Conservation (phyloP, 1,140 invertebrate genomes). For the Ips typographus region DNA sequence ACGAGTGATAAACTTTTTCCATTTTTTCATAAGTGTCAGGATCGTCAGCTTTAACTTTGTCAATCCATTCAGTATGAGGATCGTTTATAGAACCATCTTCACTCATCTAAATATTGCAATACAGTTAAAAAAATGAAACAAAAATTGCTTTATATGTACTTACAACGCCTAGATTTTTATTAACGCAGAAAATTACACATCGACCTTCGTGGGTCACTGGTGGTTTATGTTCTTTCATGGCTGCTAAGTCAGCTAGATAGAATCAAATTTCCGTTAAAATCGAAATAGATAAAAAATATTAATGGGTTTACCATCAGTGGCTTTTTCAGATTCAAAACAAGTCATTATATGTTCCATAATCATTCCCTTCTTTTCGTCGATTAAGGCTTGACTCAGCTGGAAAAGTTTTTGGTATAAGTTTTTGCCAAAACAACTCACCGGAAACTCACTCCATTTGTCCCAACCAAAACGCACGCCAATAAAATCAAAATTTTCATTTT, state of each 20-base stretch:
- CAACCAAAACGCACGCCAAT: background rate
- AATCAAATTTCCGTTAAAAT: background rate
- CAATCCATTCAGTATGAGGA: constrained; percentile 8
- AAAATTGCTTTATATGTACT: constrained; percentile 1
- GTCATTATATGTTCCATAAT: constrained; percentile 6
- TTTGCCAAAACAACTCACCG: background rate
- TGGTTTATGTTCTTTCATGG: constrained; percentile 9
- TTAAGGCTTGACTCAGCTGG: constrained; percentile 3
- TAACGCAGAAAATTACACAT: constrained; percentile 24
- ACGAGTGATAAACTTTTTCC: constrained; percentile 1
- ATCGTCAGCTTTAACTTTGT: constrained; percentile 12
- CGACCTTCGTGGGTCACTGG: constrained; percentile 14
- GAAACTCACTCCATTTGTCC: constrained; percentile 14
- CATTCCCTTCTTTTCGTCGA: background rate
- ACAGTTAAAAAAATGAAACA: background rate
- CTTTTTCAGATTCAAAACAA: constrained; percentile 20
- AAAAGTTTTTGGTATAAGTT: background rate
- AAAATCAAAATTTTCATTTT: constrained; percentile 17
- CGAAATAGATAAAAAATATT: background rate
- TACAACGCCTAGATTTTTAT: constrained; percentile 16
- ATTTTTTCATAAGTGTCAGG: constrained; percentile 5
- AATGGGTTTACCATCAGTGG: constrained; percentile 6
- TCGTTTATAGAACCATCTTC: constrained; percentile 3
- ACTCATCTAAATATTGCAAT: constrained; percentile 5
- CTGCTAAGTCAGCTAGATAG: constrained; percentile 12